Evolutionary conservation across 2,888 invertebrate species (phyloP).

Genomic region (Monochamus alternatus): DNA sequence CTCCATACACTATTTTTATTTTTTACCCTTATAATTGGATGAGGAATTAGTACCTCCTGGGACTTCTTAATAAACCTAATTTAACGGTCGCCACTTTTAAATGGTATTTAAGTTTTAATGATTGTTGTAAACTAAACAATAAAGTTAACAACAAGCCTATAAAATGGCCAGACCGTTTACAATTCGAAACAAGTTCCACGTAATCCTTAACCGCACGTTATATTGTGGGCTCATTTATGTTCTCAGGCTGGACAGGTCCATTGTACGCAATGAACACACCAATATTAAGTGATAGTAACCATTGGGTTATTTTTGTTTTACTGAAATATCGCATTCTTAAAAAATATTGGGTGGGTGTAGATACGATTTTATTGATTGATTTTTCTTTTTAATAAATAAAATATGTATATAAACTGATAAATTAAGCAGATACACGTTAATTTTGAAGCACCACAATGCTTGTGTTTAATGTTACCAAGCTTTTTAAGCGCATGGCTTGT

Average conservation of each 20-base stretch:
- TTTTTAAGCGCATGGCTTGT: too few species aligned
- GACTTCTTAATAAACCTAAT: slow-evolving; percentile 31
- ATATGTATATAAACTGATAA: too few species aligned
- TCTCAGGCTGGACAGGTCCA: neutral
- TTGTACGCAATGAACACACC: too few species aligned
- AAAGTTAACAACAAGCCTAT: slow-evolving; percentile 25
- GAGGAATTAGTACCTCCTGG: slow-evolving; percentile 35
- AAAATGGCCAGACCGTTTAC: slow-evolving; percentile 7
- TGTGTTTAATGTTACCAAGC: too few species aligned
- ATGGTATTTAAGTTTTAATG: slow-evolving; percentile 40
- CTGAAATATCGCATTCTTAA: too few species aligned
- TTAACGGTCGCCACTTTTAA: slow-evolving; percentile 25
- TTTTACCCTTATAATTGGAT: slow-evolving; percentile 27
- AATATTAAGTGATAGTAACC: too few species aligned
- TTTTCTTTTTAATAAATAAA: too few species aligned
- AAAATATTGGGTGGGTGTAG: too few species aligned
- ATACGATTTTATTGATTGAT: too few species aligned
- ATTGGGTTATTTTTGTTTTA: too few species aligned
- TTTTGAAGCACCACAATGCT: too few species aligned
- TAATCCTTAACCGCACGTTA: neutral
- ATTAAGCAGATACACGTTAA: too few species aligned
- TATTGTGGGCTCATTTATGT: slow-evolving; percentile 6
- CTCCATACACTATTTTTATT: slow-evolving; percentile 22
- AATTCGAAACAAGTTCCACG: slow-evolving; percentile 3
- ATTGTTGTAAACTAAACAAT: slow-evolving; percentile 36